These are phyloP conservation scores for Clamator glandarius DNA, from an alignment of 2,797 vertebrate species.

Conservation along the genomic window DNA sequence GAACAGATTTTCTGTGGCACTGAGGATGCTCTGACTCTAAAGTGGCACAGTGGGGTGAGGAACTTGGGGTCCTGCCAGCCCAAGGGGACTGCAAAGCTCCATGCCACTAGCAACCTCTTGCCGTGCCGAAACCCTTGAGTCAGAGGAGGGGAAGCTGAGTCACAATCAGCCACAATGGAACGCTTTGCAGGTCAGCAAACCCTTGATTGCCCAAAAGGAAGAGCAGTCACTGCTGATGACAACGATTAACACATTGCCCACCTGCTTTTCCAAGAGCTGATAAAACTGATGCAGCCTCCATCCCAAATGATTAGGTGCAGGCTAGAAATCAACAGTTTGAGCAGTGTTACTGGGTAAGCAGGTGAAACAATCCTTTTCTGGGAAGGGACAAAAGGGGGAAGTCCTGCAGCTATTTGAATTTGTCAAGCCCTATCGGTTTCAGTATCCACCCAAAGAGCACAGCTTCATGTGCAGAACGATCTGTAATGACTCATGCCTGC, in stretches of 20 bases:
- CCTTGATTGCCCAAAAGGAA: neutral
- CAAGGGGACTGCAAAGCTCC: neutral
- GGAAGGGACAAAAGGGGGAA: constrained; percentile 35
- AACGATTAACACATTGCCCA: neutral
- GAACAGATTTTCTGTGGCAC: neutral
- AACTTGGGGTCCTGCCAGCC: neutral
- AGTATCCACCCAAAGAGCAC: neutral
- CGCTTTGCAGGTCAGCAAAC: neutral
- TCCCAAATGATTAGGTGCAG: neutral
- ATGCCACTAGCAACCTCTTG: neutral
- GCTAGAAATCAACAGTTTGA: neutral
- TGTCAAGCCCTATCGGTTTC: neutral
- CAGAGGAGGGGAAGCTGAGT: constrained; percentile 11
- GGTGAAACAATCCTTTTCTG: neutral
- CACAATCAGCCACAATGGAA: neutral
- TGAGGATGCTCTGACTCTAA: neutral
- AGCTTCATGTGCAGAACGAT: neutral
- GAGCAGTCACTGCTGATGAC: neutral
- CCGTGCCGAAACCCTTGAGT: neutral
- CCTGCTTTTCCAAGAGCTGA: neutral
- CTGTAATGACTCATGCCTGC: neutral
- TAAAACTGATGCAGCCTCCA: neutral
- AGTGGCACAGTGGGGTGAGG: neutral
- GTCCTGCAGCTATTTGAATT: constrained; percentile 12
- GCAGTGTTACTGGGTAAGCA: neutral